phyloP scores from a whole-genome alignment of 2,797 vertebrate species.

The Pteronotus mesoamericanus region DNA sequence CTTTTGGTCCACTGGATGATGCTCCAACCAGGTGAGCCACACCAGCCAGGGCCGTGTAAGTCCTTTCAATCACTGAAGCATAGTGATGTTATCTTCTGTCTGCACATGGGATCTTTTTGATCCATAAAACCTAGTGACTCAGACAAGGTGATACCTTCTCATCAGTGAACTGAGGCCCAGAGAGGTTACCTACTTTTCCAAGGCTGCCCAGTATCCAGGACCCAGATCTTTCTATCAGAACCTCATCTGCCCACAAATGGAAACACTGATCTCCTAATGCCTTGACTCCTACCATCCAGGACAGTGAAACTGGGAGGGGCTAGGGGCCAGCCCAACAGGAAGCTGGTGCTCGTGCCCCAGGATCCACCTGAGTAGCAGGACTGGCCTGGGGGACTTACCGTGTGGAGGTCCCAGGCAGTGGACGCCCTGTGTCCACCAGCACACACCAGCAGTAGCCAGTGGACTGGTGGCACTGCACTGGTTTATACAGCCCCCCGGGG shows the following conservation, averaged over 20 bases:
- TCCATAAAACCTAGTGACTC: not conserved
- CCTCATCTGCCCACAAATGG: not conserved
- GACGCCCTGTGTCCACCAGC: slow-evolving; percentile 94
- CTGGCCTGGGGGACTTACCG: slow-evolving; percentile 83
- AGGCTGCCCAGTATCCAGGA: not conserved
- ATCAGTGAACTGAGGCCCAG: not conserved
- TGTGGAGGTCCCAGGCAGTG: slow-evolving; percentile 95
- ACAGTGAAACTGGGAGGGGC: not conserved
- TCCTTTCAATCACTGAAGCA: not conserved
- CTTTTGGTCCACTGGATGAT: not conserved
- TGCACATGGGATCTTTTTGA: not conserved
- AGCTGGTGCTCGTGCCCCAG: not conserved
- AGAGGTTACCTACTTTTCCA: not conserved
- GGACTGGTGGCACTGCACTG: slow-evolving; percentile 98
- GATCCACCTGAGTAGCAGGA: not conserved
- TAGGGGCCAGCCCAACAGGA: not conserved
- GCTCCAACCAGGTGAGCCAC: not conserved
- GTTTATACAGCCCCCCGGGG: slow-evolving; percentile 91
- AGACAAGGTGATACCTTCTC: not conserved
- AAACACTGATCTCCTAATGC: not conserved
- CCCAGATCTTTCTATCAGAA: not conserved
- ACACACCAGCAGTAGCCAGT: slow-evolving; percentile 99
- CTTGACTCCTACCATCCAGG: not conserved
- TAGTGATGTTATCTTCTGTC: not conserved
- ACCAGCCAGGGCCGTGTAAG: not conserved